Evolutionary conservation across 2,797 vertebrate species (phyloP), one percentile per base, ranked within the genome.

Genomic region (Anisognathus igniventris): DNA sequence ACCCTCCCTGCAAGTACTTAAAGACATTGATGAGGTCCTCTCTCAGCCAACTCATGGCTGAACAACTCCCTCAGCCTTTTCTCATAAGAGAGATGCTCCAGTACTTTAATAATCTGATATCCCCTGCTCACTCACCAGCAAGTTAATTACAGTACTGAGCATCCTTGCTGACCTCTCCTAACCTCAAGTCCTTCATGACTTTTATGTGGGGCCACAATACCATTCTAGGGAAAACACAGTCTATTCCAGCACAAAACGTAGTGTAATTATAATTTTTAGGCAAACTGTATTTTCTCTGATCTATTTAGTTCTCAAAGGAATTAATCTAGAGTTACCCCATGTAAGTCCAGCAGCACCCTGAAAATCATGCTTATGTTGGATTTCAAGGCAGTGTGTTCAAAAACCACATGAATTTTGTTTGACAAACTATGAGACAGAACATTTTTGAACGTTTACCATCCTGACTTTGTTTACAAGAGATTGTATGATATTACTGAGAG

Each of bases 281-380:
- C 31, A 90, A 93, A 74, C 2, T 13, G n/a, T 35, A 66, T 72
- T 96, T 96, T 76, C 47, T 73, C 61, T 74, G 14, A 10, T 30
- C 13, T 56, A 22, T 70, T 73, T 54, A 58, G 25, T 44, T 93
- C 31, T 93, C 60, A 80, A 25, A 74, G 15, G 18, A 88, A 51
- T 27, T 70, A 1, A 88, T 58, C 51, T 45, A 14, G 35, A 77
- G 9, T 15, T 78, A 70, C 9, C 5, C 5, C 14, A 18, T 60
- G 6, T 62, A 82, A 77, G 8, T 66, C 44, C 42, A 71, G 9
- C 31, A 84, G 9, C 28, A 23, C 9, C 42, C 58, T 65, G 40
- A 91, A 94, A 83, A 73, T 25, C 19, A n/a, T 33, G 3, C 2
- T 70, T 68, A 45, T 72, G 8, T 31, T 84, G 77, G 27, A 62